Evolutionary conservation across 2,888 invertebrate species (phyloP).

Genomic region (Octodonta nipae): DNA sequence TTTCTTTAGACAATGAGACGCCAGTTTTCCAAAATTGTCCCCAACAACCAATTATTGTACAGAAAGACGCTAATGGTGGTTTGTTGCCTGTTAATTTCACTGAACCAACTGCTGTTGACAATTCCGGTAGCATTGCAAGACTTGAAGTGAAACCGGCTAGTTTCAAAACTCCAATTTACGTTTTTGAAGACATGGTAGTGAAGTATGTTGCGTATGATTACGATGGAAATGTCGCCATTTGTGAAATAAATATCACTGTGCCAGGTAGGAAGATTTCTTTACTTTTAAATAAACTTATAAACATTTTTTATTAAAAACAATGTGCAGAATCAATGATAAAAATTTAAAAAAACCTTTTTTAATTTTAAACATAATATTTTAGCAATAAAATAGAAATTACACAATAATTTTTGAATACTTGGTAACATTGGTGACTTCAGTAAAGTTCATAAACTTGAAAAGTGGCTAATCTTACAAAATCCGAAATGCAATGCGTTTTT

Average conservation of each 20-base stretch:
- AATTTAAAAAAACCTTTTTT: no score
- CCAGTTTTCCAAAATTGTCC: constrained; percentile 95
- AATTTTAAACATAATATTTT: no score
- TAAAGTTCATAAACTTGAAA: no score
- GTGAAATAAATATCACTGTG: constrained; percentile 89
- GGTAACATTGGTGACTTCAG: no score
- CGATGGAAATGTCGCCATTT: constrained; percentile 93
- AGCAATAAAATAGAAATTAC: no score
- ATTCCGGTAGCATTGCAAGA: constrained; percentile 86
- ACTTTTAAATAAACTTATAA: no score
- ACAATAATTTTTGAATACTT: no score
- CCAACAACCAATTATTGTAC: constrained; percentile 78
- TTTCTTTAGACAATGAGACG: constrained; percentile 70
- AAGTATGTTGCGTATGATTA: constrained; percentile 94
- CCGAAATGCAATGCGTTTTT: no score
- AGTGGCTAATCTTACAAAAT: no score
- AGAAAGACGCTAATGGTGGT: constrained; percentile 80
- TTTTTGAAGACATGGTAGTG: constrained; percentile 83
- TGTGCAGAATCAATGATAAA: no score
- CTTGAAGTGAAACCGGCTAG: constrained; percentile 84
- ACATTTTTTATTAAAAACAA: no score
- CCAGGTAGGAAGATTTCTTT: constrained; percentile 48
- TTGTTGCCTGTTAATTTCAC: constrained; percentile 82
- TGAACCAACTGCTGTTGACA: constrained; percentile 87
- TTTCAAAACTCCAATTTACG: constrained; percentile 74